Percentiles rank a stretch among this genome's conserved stretches.
Conservation (phyloP, 2,797 vertebrate species). For the Acanthornis magna region DNA sequence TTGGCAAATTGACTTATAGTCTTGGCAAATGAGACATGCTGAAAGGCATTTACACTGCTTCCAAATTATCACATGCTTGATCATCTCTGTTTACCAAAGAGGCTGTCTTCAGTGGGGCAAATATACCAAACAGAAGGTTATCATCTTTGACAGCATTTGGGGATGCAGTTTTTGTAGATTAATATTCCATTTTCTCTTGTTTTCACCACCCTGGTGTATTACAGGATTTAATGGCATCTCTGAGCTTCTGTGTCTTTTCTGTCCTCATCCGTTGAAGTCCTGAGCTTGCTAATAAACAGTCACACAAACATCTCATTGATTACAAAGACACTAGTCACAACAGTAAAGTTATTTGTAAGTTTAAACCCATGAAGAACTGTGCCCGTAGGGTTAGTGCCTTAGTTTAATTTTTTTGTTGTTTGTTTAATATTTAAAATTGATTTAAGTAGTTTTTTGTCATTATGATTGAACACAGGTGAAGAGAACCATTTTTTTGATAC, state of each 20-base stretch:
- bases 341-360: neutral
- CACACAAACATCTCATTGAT: neutral
- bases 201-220: neutral
- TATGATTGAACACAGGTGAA: slow-evolving; percentile 58
- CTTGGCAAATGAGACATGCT: neutral
- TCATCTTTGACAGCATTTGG: neutral
- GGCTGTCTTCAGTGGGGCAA: neutral
- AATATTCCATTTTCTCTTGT: neutral
- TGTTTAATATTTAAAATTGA: slow-evolving; percentile 47
- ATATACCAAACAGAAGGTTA: neutral
- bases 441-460: slow-evolving; percentile 54
- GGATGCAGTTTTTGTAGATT: neutral
- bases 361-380: neutral
- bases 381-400: neutral
- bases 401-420: slow-evolving; percentile 39
- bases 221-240: neutral
- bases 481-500: slow-evolving; percentile 32
- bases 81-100: neutral
- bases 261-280: neutral
- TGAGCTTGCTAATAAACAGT: neutral
- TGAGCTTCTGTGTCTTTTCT: neutral
- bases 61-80: neutral
- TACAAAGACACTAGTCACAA: neutral
- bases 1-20: neutral
- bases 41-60: neutral